Evolutionary conservation across 2,113 vertebrate genomes (phyloP), one percentile per base, ranked within the genome.

Genomic region (Lepisosteus osseus): DNA sequence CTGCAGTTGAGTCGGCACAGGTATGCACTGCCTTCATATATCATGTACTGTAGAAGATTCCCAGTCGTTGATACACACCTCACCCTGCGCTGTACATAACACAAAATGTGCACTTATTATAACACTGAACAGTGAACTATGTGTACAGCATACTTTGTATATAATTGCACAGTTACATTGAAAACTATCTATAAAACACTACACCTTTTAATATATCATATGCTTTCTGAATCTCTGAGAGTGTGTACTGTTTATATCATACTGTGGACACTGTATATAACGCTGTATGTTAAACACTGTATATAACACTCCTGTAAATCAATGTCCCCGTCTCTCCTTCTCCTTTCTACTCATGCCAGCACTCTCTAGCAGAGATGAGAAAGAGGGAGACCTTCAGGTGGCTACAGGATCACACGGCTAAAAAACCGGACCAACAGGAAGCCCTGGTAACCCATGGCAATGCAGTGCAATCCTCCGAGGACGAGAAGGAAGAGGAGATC

Each of bases 1-100:
- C 86, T 65, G 72, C 73, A 73, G 84, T 93, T 73, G 65, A 78
- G 1, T 70, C 80, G 45, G 88, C 90, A 7, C 72, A 91, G 86
- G 91, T 93, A 79, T 70, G 7, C 68, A 42, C 7, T 6, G 13
- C 59, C 13, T 7, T 13, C 7, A 5, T 6, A 61, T 0, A 51
- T 9, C 9, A 9, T 9, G 9, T 9, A 51, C 47, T 51, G 9
- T 9, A 51, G 5, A 51, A 51, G 5, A 51, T 9, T 51, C 5
- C 47, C 47, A 51, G 5, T 51, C 5, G 0, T 1, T 9, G 9
- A 5, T 51, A 51, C 47, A 51, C 47, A 51, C 5, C 47, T 6
- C 47, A 9, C 47, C 5, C 47, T 6, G 9, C 2, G 9, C 47
- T 51, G 47, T 9, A 51, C 1, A 51, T 9, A 6, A 1, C 6